Percentiles rank a stretch among this genome's conserved stretches.
Evolutionary conservation across 2,113 vertebrate genomes (phyloP).

Genomic region (Bos javanicus): DNA sequence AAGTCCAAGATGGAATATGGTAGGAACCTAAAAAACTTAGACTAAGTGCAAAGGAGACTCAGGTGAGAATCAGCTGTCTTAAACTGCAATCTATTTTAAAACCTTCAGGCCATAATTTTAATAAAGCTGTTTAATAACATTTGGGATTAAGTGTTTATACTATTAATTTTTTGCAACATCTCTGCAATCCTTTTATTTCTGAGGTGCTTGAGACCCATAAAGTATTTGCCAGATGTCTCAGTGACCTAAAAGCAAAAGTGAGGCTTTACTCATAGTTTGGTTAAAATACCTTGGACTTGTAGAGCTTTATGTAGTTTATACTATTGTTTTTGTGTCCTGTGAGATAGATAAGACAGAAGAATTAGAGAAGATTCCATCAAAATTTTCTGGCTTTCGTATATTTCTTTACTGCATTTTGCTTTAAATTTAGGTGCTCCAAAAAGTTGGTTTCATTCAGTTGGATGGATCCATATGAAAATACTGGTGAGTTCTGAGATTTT

Average conservation of each 20-base stretch:
- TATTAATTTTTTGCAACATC: background rate
- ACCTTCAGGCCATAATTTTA: background rate
- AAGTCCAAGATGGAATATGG: background rate
- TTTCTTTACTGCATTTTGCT: background rate
- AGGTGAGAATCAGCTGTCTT: background rate
- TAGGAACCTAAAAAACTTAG: background rate
- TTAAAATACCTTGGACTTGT: background rate
- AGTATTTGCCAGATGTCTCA: background rate
- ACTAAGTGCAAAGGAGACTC: background rate
- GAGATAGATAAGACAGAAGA: background rate
- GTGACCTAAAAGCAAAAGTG: background rate
- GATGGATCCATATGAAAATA: background rate
- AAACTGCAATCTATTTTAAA: background rate
- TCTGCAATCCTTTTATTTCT: background rate
- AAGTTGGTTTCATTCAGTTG: background rate
- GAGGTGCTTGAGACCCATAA: background rate
- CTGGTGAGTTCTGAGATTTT: background rate
- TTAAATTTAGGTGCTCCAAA: background rate
- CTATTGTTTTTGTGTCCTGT: background rate
- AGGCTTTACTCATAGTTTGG: background rate
- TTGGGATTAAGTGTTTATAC: background rate
- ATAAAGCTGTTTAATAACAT: background rate
- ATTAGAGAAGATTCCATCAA: background rate
- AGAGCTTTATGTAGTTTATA: background rate
- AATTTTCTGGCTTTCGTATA: background rate